A percentile compares a stretch with the other conserved stretches of the same genome.
These are phyloP conservation scores for Orthonevra nobilis DNA, from an alignment of 2,888 invertebrate species.

Conservation along the genomic window DNA sequence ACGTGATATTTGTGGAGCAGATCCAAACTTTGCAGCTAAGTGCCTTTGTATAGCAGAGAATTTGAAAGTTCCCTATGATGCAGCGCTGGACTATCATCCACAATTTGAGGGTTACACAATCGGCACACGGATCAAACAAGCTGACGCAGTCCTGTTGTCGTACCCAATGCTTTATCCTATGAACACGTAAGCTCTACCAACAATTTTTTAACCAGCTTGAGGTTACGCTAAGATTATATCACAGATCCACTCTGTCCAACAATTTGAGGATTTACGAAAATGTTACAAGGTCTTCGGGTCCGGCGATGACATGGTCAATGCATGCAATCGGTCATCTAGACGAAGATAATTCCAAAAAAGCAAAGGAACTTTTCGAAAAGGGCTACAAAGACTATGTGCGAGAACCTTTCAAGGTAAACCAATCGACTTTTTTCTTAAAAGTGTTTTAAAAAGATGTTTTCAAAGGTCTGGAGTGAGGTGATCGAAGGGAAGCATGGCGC, in stretches of 20 bases:
- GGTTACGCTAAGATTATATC: too few relatives aligned
- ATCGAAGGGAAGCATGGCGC: constrained; percentile 82
- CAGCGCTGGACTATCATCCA: constrained; percentile 82
- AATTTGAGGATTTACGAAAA: constrained; percentile 82
- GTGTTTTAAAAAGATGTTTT: too few relatives aligned
- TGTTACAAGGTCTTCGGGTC: constrained; percentile 81
- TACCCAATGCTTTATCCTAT: constrained; percentile 82
- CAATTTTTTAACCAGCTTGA: too few relatives aligned
- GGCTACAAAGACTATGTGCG: constrained; percentile 82
- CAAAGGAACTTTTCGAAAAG: constrained; percentile 81
- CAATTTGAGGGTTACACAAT: constrained; percentile 81
- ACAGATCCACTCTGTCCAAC: constrained; percentile 79
- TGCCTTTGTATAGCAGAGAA: constrained; percentile 81
- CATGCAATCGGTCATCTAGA: constrained; percentile 82
- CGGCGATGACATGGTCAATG: constrained; percentile 85
- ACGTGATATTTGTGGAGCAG: constrained; percentile 34
- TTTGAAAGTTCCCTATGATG: constrained; percentile 81
- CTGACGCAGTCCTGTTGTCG: constrained; percentile 83
- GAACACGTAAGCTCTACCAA: constrained; percentile 81
- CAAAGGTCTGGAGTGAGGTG: constrained; percentile 83
- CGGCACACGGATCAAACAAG: constrained; percentile 82
- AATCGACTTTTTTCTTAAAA: too few relatives aligned
- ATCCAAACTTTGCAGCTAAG: constrained; percentile 33
- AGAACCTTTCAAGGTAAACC: constrained; percentile 82
- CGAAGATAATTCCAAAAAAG: constrained; percentile 79